A percentile compares a stretch with the other conserved stretches of the same genome.
phyloP scores from a whole-genome alignment of 2,888 invertebrate species.

The Trichacis sp. region DNA sequence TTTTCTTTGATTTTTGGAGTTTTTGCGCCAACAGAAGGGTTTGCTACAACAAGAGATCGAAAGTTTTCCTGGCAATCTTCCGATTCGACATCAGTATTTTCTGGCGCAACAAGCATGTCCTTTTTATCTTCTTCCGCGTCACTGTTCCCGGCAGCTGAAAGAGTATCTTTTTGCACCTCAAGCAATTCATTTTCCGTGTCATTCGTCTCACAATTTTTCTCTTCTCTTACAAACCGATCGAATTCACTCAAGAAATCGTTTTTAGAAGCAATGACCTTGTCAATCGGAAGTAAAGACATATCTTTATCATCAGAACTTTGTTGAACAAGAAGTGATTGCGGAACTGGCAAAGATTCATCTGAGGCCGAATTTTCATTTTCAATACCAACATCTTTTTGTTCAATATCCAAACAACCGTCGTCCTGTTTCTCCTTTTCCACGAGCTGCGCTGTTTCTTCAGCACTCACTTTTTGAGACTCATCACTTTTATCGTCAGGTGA shows the following conservation, averaged over 20 bases:
- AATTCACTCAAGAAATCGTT: neutral
- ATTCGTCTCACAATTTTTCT: neutral
- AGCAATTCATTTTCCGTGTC: neutral
- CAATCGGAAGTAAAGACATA: neutral
- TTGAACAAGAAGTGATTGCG: neutral
- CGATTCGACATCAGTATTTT: neutral
- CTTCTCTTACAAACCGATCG: neutral
- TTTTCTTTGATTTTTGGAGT: neutral
- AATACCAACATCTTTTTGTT: too few relatives aligned
- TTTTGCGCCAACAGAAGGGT: conserved; percentile 9
- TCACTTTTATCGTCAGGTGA: too few relatives aligned
- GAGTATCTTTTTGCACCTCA: neutral
- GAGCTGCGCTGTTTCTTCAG: neutral
- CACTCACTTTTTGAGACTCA: too few relatives aligned
- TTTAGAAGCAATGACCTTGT: too few relatives aligned
- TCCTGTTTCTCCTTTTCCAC: neutral
- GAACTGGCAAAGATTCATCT: neutral
- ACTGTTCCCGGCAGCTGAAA: neutral
- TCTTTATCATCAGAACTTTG: neutral
- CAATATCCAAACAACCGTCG: too few relatives aligned
- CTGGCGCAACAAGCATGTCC: too few relatives aligned
- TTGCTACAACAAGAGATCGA: too few relatives aligned
- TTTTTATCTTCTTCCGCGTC: too few relatives aligned
- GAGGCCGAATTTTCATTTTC: neutral
- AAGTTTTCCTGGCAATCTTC: neutral